These are phyloP conservation scores for Piprites chloris DNA, from an alignment of 2,113 vertebrate genomes.

Conservation along the genomic window DNA sequence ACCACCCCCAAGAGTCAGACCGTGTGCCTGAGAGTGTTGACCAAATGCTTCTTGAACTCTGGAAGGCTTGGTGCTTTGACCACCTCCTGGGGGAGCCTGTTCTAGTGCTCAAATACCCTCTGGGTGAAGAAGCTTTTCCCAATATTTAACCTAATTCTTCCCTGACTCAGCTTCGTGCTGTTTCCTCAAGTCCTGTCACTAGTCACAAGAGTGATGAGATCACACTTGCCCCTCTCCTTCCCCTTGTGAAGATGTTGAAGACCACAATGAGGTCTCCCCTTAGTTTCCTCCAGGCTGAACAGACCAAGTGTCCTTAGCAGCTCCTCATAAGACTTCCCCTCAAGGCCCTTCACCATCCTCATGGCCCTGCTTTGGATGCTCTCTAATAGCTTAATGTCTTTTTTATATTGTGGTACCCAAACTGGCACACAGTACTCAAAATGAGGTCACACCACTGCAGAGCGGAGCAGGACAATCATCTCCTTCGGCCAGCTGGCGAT, in stretches of 20 bases:
- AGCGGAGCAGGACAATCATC: neutral
- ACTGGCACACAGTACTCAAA: rapidly evolving
- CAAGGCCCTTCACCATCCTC: neutral
- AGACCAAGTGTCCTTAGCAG: neutral
- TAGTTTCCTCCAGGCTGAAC: neutral
- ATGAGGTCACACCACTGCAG: rapidly evolving
- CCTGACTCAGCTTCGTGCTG: neutral
- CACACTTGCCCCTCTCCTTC: neutral
- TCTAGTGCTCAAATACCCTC: neutral
- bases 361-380: neutral
- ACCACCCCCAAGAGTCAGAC: neutral
- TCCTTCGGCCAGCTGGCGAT: rapidly evolving
- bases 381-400: neutral
- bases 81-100: neutral
- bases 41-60: neutral
- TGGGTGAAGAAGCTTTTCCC: neutral
- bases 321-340: rapidly evolving
- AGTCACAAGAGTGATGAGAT: neutral
- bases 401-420: too few species aligned
- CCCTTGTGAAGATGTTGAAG: neutral
- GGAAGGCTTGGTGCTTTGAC: neutral
- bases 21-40: neutral
- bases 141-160: neutral
- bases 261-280: neutral
- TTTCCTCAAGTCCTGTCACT: neutral